Conservation (phyloP, 2,113 vertebrate species). For the Gallinago paraguaiae region DNA sequence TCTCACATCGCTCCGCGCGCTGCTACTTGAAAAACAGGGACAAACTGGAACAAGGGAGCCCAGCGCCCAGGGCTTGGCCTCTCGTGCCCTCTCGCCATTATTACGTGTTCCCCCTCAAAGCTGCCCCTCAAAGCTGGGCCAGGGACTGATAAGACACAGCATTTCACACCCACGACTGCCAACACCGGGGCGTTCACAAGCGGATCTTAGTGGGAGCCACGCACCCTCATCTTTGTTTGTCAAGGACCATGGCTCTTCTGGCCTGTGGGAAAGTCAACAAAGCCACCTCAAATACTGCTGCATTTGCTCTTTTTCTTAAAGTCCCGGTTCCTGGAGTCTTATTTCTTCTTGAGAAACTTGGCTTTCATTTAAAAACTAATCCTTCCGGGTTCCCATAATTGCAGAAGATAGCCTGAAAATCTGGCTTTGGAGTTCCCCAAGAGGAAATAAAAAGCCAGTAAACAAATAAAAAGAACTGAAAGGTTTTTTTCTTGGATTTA, state of each 20-base stretch:
- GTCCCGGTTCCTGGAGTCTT: not conserved
- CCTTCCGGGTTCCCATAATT: not conserved
- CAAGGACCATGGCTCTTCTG: not conserved
- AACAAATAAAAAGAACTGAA: slow-evolving; percentile 49
- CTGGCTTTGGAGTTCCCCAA: slow-evolving; percentile 22
- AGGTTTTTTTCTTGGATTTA: slow-evolving; percentile 38
- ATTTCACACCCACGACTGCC: not conserved
- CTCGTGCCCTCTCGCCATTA: not conserved
- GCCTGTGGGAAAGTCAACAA: slow-evolving; percentile 17
- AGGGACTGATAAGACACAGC: not conserved
- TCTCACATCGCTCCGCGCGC: not conserved
- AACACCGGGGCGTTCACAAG: not conserved
- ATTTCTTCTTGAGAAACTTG: slow-evolving; percentile 41
- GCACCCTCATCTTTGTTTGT: not conserved
- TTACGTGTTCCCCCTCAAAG: not conserved
- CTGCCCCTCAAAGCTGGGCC: not conserved
- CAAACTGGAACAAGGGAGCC: not conserved
- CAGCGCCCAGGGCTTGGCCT: rapidly evolving
- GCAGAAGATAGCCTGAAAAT: slow-evolving; percentile 32
- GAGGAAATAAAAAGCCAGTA: slow-evolving; percentile 41
- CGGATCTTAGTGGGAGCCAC: not conserved
- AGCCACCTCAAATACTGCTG: not conserved
- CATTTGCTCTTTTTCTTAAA: not conserved
- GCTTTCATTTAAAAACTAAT: slow-evolving; percentile 9
- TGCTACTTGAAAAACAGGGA: not conserved